A percentile compares a stretch with the other conserved stretches of the same genome.
These are phyloP conservation scores for Drosophila cardini DNA, from an alignment of 1,140 invertebrate species.

Conservation along the genomic window DNA sequence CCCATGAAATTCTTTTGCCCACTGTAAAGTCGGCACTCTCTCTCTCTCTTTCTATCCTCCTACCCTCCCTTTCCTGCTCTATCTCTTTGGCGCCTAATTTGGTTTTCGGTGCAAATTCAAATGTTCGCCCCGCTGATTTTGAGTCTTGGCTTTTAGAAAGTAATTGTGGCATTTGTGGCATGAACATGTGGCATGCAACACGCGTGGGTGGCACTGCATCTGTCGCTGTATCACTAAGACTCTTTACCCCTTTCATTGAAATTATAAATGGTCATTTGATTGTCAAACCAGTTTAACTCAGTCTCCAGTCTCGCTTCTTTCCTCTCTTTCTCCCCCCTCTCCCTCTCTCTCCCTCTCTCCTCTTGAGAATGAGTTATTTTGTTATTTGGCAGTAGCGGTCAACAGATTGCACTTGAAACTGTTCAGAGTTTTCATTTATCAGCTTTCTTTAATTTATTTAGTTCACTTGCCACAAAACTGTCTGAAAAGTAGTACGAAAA, in stretches of 20 bases:
- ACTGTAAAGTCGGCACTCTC: slow-evolving; percentile 30
- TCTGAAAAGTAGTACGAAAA: not conserved
- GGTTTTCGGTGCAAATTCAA: slow-evolving; percentile 75
- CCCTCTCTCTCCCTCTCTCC: not conserved
- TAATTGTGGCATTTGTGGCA: slow-evolving; percentile 69
- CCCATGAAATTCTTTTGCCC: slow-evolving; percentile 72
- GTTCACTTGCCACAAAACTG: slow-evolving; percentile 1
- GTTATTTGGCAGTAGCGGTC: slow-evolving; percentile 30
- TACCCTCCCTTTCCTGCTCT: not conserved
- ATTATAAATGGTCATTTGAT: slow-evolving; percentile 80
- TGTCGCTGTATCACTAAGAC: slow-evolving; percentile 3
- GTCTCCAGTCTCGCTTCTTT: not conserved
- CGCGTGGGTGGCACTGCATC: slow-evolving; percentile 56
- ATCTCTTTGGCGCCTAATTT: slow-evolving; percentile 68
- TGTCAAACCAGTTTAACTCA: slow-evolving; percentile 60
- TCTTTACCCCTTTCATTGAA: slow-evolving; percentile 31
- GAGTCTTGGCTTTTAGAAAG: slow-evolving; percentile 67
- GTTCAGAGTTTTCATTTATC: slow-evolving; percentile 2
- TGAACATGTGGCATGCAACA: slow-evolving; percentile 18
- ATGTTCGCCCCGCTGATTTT: slow-evolving; percentile 52
- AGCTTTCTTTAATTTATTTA: slow-evolving; percentile 44
- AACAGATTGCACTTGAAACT: slow-evolving; percentile 16
- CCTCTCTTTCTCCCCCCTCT: not conserved
- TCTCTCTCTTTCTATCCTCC: not conserved
- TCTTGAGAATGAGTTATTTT: slow-evolving; percentile 48